Conservation (phyloP, 2,888 invertebrate genomes). For the Drosophila rubida region DNA sequence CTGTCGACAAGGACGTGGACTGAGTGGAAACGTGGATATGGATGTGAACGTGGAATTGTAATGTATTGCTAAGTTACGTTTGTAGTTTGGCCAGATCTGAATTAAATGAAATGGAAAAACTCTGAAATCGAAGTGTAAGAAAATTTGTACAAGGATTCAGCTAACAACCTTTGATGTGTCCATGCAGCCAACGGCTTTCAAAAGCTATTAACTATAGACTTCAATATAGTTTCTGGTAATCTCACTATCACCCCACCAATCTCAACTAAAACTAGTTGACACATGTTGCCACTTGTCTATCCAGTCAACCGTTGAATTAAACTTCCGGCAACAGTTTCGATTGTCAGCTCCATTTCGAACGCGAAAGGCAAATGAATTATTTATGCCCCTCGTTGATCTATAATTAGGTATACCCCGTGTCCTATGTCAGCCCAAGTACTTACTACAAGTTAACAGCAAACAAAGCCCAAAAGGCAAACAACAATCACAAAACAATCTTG, state of each 20-base stretch:
- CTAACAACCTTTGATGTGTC: no score
- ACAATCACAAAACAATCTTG: slow-evolving; percentile 7
- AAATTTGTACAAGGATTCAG: background rate
- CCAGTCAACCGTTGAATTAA: background rate
- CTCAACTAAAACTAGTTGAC: background rate
- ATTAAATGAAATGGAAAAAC: background rate
- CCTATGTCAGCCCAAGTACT: slow-evolving; percentile 17
- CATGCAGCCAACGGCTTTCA: no score
- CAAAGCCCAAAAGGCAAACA: slow-evolving; percentile 21
- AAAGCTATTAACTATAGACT: background rate
- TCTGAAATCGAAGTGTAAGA: no score
- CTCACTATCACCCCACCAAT: background rate
- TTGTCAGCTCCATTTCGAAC: slow-evolving; percentile 13
- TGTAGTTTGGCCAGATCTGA: background rate
- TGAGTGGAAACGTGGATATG: background rate
- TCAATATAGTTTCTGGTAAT: background rate
- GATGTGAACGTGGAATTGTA: background rate
- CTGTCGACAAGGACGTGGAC: slow-evolving; percentile 39
- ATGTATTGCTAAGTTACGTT: slow-evolving; percentile 21
- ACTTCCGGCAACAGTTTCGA: slow-evolving; percentile 7
- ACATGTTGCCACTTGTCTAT: background rate
- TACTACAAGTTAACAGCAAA: slow-evolving; percentile 46
- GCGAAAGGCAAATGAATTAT: slow-evolving; percentile 18
- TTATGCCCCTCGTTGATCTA: slow-evolving; percentile 9
- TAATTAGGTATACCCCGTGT: slow-evolving; percentile 16